These are phyloP conservation scores for Dolichotis patagonum DNA, from an alignment of 2,113 vertebrate species.

Conservation along the genomic window DNA sequence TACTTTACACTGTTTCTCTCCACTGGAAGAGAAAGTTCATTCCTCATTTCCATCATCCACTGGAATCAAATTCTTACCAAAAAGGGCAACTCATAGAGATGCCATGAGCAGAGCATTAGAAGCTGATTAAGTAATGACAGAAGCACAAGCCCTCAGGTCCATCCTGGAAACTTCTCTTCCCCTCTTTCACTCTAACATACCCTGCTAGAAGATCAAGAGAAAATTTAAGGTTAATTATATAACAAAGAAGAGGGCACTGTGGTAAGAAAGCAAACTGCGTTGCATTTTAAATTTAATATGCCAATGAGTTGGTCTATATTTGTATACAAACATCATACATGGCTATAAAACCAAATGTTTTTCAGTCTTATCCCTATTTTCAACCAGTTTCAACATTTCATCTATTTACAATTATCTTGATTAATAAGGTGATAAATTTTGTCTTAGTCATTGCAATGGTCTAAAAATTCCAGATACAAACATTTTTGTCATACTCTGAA, in stretches of 20 bases:
- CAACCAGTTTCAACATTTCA: neutral
- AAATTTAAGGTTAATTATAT: neutral
- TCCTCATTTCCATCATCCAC: neutral
- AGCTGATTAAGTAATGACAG: neutral
- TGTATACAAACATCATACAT: neutral
- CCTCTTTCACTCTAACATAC: neutral
- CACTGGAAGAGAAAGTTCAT: neutral
- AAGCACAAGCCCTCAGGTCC: neutral
- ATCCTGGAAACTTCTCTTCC: neutral
- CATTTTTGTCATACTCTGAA: slow-evolving; percentile 2
- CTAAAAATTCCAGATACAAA: slow-evolving; percentile 31
- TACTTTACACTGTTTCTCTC: neutral
- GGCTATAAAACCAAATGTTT: slow-evolving; percentile 37
- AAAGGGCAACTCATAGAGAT: neutral
- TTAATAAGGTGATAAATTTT: slow-evolving; percentile 27
- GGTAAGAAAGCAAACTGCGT: neutral
- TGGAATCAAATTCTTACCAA: slow-evolving; percentile 17
- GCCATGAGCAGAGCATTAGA: neutral
- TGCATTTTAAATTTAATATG: slow-evolving; percentile 44
- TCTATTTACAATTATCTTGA: slow-evolving; percentile 39
- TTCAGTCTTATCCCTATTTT: slow-evolving; percentile 13
- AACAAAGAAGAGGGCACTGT: neutral
- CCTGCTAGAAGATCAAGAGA: neutral
- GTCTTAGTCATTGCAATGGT: neutral
- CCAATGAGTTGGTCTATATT: slow-evolving; percentile 11